Percentiles rank a stretch among this genome's conserved stretches.
These are phyloP conservation scores for Diplolepis rosae DNA, from an alignment of 2,888 invertebrate genomes.

Conservation along the genomic window DNA sequence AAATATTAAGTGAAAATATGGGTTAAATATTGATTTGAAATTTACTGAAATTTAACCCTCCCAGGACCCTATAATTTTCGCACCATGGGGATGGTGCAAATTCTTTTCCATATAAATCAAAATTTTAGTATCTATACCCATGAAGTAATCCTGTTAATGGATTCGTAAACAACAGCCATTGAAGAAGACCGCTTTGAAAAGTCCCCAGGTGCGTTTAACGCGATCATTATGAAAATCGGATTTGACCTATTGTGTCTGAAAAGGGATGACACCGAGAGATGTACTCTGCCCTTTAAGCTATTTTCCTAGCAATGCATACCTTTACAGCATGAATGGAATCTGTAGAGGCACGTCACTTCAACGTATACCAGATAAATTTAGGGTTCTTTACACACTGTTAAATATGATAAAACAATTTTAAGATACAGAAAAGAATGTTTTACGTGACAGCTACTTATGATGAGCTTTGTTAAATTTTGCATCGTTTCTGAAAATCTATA, in stretches of 20 bases:
- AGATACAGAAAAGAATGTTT: background rate
- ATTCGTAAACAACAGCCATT: constrained; percentile 63
- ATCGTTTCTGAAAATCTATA: background rate
- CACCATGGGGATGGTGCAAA: background rate
- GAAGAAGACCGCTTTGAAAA: constrained; percentile 52
- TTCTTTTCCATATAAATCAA: background rate
- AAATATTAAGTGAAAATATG: too few relatives aligned
- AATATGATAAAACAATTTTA: background rate
- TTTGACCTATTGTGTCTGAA: constrained; percentile 62
- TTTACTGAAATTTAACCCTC: too few relatives aligned
- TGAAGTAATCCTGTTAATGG: constrained; percentile 59
- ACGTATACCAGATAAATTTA: background rate
- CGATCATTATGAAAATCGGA: constrained; percentile 71
- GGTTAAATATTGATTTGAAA: too few relatives aligned
- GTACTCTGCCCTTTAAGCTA: constrained; percentile 55
- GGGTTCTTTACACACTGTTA: constrained; percentile 4
- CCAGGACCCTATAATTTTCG: too few relatives aligned
- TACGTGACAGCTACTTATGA: background rate
- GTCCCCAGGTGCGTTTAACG: constrained; percentile 68
- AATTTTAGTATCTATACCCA: constrained; percentile 28
- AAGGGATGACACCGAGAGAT: constrained; percentile 61
- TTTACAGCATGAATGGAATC: constrained; percentile 56
- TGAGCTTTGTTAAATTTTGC: background rate
- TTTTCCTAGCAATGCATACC: constrained; percentile 64
- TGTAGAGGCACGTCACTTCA: background rate